phyloP scores from a whole-genome alignment of 1,140 invertebrate species.

The Phortica variegata region DNA sequence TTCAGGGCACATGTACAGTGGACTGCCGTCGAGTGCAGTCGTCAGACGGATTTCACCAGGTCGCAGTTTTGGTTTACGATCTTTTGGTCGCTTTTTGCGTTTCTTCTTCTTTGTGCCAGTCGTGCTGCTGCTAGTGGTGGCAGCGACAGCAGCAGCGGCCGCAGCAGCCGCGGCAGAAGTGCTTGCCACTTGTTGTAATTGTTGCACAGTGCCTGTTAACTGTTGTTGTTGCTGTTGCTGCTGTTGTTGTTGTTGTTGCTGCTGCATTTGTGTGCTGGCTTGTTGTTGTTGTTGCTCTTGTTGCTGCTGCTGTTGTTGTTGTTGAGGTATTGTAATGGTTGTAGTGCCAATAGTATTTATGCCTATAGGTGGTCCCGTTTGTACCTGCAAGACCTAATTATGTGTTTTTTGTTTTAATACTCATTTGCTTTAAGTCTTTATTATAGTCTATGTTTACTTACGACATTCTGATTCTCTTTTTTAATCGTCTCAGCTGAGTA shows the following conservation, averaged over 20 bases:
- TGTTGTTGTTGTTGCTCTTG: conserved; percentile 35
- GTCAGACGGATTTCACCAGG: conserved; percentile 80
- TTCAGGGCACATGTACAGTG: conserved; percentile 80
- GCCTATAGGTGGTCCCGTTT: conserved; percentile 50
- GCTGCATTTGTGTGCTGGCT: conserved; percentile 28
- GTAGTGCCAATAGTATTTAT: conserved; percentile 51
- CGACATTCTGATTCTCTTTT: conserved; percentile 63
- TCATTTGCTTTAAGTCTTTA: not conserved
- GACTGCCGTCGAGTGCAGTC: conserved; percentile 78
- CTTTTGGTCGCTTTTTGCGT: conserved; percentile 77
- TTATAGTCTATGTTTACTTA: conserved; percentile 14
- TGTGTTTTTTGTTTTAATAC: not conserved
- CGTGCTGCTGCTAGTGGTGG: conserved; percentile 8
- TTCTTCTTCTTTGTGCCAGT: conserved; percentile 70
- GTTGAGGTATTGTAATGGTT: conserved; percentile 34
- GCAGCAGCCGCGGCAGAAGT: conserved; percentile 58
- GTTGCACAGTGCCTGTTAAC: not conserved
- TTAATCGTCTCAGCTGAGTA: conserved; percentile 78
- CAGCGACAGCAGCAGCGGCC: conserved; percentile 4
- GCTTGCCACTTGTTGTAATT: conserved; percentile 6
- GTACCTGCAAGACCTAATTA: conserved; percentile 45
- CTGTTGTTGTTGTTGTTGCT: conserved; percentile 19
- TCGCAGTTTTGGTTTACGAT: conserved; percentile 77
- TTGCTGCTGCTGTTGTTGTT: conserved; percentile 35
- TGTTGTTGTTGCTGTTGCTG: conserved; percentile 15